Evolutionary conservation across 2,113 vertebrate genomes (phyloP).

Genomic region (Piaya cayana): DNA sequence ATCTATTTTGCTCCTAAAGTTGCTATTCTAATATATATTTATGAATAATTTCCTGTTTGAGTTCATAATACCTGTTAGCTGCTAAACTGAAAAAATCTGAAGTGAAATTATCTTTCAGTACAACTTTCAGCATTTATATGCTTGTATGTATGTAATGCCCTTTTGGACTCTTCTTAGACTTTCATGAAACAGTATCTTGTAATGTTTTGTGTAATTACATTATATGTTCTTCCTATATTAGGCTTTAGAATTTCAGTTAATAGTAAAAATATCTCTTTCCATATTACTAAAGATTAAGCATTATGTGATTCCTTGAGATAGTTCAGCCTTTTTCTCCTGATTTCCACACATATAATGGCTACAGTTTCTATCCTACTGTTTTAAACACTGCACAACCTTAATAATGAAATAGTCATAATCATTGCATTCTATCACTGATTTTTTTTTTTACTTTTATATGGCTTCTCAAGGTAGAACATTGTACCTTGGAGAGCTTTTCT

Average conservation of each 20-base stretch:
- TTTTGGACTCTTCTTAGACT: not conserved
- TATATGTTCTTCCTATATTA: rapidly evolving
- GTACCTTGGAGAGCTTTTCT: not conserved
- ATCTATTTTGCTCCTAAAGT: not conserved
- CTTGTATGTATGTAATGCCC: rapidly evolving
- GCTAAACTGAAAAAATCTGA: not conserved
- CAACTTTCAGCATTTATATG: not conserved
- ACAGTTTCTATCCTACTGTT: not conserved
- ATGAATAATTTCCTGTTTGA: not conserved
- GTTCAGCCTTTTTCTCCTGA: not conserved
- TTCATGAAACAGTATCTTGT: not conserved
- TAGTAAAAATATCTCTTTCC: not conserved
- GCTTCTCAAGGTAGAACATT: not conserved
- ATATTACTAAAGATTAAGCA: not conserved
- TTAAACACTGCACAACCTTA: not conserved
- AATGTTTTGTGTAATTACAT: not conserved
- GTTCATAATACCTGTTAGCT: not conserved
- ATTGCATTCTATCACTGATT: not conserved
- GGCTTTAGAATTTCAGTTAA: not conserved
- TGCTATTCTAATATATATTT: not conserved
- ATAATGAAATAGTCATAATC: not conserved
- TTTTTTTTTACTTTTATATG: not conserved
- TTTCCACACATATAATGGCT: not conserved
- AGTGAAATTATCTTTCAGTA: not conserved
- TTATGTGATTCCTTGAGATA: not conserved